These are phyloP conservation scores for Eudyptes chrysolophus DNA, from an alignment of 2,113 vertebrate species.

Conservation along the genomic window DNA sequence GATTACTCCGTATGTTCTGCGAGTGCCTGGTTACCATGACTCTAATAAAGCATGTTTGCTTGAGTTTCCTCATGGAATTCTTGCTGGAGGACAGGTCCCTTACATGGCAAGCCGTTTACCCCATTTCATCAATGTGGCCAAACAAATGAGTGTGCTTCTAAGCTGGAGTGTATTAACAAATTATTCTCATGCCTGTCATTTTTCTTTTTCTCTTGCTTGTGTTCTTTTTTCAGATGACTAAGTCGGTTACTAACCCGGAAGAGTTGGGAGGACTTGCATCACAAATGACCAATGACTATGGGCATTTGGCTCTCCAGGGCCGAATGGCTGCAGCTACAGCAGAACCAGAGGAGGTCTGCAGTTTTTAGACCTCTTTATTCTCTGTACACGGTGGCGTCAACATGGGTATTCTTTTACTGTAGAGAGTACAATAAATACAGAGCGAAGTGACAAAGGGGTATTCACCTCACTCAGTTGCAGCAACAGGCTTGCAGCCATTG, in stretches of 20 bases:
- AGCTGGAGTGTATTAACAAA: constrained; percentile 61
- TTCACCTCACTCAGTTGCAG: neutral
- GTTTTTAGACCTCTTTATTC: constrained; percentile 41
- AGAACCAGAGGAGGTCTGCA: constrained; percentile 93
- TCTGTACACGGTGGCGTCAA: neutral
- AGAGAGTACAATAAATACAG: neutral
- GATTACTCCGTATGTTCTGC: neutral
- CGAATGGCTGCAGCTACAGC: constrained; percentile 94
- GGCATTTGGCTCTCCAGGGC: constrained; percentile 94
- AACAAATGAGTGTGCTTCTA: constrained; percentile 35
- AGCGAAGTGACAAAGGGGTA: neutral
- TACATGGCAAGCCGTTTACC: neutral
- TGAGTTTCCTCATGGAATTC: constrained; percentile 42
- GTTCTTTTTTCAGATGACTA: constrained; percentile 91
- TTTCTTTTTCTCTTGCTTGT: constrained; percentile 70
- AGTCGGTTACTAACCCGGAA: constrained; percentile 97
- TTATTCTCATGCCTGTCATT: constrained; percentile 69
- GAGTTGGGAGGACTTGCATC: constrained; percentile 96
- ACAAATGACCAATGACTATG: constrained; percentile 97
- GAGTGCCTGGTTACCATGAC: neutral
- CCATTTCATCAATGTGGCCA: neutral
- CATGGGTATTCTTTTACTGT: neutral
- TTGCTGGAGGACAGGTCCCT: neutral
- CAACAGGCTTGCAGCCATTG: neutral
- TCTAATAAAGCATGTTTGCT: constrained; percentile 68